A percentile compares a stretch with the other conserved stretches of the same genome.
Evolutionary conservation across 2,888 invertebrate species (phyloP).

Genomic region (Melanostoma scalare): DNA sequence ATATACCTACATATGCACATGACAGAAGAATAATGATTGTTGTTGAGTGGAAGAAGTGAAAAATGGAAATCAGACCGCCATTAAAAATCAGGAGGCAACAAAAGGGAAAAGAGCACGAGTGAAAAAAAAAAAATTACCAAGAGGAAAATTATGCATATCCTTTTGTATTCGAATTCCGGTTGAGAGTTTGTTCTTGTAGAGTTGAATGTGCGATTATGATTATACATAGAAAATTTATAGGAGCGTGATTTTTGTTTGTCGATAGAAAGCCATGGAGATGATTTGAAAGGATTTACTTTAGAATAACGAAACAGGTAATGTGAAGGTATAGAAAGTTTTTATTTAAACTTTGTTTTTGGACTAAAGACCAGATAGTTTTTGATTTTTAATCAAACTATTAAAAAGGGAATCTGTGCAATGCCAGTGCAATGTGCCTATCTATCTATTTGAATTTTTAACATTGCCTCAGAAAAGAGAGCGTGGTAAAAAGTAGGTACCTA

Average conservation of each 20-base stretch:
- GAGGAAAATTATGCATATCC: slow-evolving; percentile 63
- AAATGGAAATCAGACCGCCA: slow-evolving; percentile 73
- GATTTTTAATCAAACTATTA: too few species aligned
- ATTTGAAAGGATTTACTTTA: background rate
- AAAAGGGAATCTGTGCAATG: too few species aligned
- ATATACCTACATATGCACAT: slow-evolving; percentile 16
- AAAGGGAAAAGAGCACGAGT: slow-evolving; percentile 55
- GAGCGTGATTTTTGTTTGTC: background rate
- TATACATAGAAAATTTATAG: background rate
- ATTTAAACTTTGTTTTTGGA: too few species aligned
- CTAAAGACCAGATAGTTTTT: too few species aligned
- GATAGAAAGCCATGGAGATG: slow-evolving; percentile 9
- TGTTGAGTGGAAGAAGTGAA: slow-evolving; percentile 67
- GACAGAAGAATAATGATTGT: slow-evolving; percentile 59
- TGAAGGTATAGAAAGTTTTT: too few species aligned
- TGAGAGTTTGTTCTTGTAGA: background rate
- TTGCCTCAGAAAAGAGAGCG: too few species aligned
- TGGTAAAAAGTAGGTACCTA: too few species aligned
- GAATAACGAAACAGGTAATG: too few species aligned
- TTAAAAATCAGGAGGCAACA: slow-evolving; percentile 69
- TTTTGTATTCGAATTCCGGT: slow-evolving; percentile 44
- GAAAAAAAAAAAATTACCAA: slow-evolving; percentile 30
- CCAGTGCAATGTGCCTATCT: too few species aligned
- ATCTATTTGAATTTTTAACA: too few species aligned
- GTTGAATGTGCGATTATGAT: background rate